Evolutionary conservation across 2,113 vertebrate genomes (phyloP), one percentile per base, ranked within the genome.

Genomic region (Oncorhynchus tshawytscha): DNA sequence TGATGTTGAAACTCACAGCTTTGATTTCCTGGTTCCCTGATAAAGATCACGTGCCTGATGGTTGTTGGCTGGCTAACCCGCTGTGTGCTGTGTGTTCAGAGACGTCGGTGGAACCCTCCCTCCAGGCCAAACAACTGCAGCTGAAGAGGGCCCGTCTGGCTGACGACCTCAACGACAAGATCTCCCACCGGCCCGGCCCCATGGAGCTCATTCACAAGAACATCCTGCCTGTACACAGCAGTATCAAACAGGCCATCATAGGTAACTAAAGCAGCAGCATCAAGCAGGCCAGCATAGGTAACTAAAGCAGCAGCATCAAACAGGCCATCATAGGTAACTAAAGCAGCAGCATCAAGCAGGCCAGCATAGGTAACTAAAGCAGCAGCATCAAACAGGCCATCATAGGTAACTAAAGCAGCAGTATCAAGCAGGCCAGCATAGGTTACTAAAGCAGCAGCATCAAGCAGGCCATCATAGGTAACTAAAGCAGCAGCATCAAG

Each of bases 121-220:
- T 97, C 73, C 96, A 96, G 91, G 95, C 95, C 77, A 96, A 93
- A 82, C 96, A 98, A 91, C 90, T 97, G 89, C 95, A 95, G 91
- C 91, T 96, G 80, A 98, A 97, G 90, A 91, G 94, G 86, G 94
- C 95, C 75, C 94, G 96, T 15, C 89, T 97, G 67, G 94, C 96
- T 0, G 95, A 96, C 65, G 93, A 97, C 84, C 92, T 97, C 85
- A 98, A 96, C 0, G 95, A 96, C 83, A 98, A 96, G 93, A 95
- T 97, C 70, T 94, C 96, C 0, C 96, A 97, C 88, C 88, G 96
- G 74, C 95, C 96, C 1, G 96, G 96, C 18, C 95, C 96, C 76
- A 96, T 98, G 94, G 96, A 98, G 80, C 90, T 98, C 72, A 95
- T 98, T 75, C 95, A 97, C 90, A 98, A 97, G 90, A 97, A 98